phyloP scores from a whole-genome alignment of 2,888 invertebrate species.

The Aricia artaxerxes region DNA sequence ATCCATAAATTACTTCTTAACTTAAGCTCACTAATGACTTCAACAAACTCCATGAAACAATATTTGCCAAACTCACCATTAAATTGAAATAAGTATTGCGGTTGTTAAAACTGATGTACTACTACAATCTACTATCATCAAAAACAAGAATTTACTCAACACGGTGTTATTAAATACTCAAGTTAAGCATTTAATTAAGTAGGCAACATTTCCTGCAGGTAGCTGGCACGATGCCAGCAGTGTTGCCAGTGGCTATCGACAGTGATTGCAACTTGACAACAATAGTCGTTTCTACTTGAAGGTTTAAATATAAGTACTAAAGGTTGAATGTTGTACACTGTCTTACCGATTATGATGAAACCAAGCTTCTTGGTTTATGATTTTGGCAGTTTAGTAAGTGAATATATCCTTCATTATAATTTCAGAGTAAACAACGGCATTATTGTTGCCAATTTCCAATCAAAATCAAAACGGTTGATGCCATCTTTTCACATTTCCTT shows the following conservation, averaged over 20 bases:
- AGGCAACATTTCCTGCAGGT: slow-evolving; percentile 6
- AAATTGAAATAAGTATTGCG: background rate
- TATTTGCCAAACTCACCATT: too few relatives aligned
- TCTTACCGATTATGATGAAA: background rate
- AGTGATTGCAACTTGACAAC: background rate
- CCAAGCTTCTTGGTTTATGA: too few relatives aligned
- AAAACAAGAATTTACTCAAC: background rate
- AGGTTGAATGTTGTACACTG: background rate
- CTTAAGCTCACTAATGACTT: too few relatives aligned
- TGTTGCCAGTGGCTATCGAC: background rate
- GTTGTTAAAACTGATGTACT: background rate
- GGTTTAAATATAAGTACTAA: background rate
- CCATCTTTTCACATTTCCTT: too few relatives aligned
- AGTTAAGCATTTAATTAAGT: slow-evolving; percentile 5
- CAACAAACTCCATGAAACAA: background rate
- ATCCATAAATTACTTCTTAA: too few relatives aligned
- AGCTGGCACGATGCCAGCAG: background rate
- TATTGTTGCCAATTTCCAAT: too few relatives aligned
- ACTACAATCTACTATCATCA: background rate
- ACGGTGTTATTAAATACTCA: background rate
- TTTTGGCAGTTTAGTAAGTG: too few relatives aligned
- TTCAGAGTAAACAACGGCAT: too few relatives aligned
- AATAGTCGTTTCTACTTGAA: background rate
- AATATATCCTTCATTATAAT: too few relatives aligned
- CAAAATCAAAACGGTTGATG: too few relatives aligned